Evolutionary conservation across 2,888 invertebrate species (phyloP), one percentile per base, ranked within the genome.

Genomic region (Oligia latruncula): DNA sequence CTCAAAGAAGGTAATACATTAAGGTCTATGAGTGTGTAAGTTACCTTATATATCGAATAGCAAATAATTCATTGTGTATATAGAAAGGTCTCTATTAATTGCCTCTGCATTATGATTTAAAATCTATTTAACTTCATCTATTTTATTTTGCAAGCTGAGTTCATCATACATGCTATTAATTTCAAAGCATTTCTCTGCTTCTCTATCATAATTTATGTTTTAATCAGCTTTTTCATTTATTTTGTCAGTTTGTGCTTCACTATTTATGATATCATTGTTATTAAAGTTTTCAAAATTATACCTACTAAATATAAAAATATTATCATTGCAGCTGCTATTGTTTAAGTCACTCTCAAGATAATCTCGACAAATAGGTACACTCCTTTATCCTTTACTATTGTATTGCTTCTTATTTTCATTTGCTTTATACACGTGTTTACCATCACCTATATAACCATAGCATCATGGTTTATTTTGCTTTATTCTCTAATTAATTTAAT

Each of bases 311-410:
- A 71, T 85, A 85, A 83, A 82, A 90, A 92, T 93, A 90, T 96
- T 96, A 90, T 94, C 90, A 91, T 97, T 97, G 92, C 97, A 97
- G 97, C 96, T 97, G 97, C 96, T 97, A 96, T 97, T 97, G 97
- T 92, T 96, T 97, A 96, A 97, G 96, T 95, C 97, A 97, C 96
- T 95, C 96, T 91, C 94, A 94, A 95, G 96, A 96, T 94, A 95
- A 93, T 89, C 94, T 93, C 96, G 91, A 91, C 93, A 95, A 96
- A 96, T 97, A 97, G 97, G 97, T 97, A 97, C 95, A 96, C 92
- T 91, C 90, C 88, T 91, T 95, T 94, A 64, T 91, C 90, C 88
- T 91, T 95, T 94, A 70, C 91, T 93, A 95, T 92, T 92, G 91
- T 95, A 94, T 91, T 91, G 95, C 95, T 96, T 96, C 81, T 94